A percentile compares a stretch with the other conserved stretches of the same genome.
phyloP scores from a whole-genome alignment of 1,140 invertebrate genomes.

The Nymphalis io region DNA sequence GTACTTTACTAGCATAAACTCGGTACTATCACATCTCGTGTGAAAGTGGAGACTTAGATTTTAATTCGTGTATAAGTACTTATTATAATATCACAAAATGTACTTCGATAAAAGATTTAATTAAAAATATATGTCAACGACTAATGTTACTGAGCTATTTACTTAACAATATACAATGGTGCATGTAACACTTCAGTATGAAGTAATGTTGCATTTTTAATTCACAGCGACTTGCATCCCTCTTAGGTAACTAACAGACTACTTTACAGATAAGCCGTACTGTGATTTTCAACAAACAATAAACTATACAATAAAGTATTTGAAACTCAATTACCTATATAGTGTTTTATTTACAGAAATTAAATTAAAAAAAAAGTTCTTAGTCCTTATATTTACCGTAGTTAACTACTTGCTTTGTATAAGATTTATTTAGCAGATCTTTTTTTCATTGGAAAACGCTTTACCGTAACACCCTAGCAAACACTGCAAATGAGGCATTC shows the following conservation, averaged over 20 bases:
- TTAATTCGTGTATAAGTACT: neutral
- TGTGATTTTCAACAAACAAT: conserved; percentile 20
- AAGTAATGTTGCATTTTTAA: neutral
- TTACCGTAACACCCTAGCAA: too few relatives aligned
- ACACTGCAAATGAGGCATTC: too few relatives aligned
- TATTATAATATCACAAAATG: neutral
- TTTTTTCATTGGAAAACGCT: too few relatives aligned
- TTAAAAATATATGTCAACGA: too few relatives aligned
- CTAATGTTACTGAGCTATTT: neutral
- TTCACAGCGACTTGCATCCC: neutral
- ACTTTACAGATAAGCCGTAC: neutral
- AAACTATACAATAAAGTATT: conserved; percentile 12
- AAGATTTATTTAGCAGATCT: too few relatives aligned
- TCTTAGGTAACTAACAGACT: too few relatives aligned
- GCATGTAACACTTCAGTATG: neutral
- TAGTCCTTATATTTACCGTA: too few relatives aligned
- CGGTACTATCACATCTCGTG: too few relatives aligned
- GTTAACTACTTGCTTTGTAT: too few relatives aligned
- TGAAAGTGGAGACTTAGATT: neutral
- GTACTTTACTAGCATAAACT: too few relatives aligned
- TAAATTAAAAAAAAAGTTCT: too few relatives aligned
- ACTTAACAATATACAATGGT: neutral
- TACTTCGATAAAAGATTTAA: neutral
- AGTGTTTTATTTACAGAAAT: neutral
- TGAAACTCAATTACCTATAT: conserved; percentile 4